Evolutionary conservation across 2,888 invertebrate species (phyloP).

Genomic region (Acanthosepion esculentum): DNA sequence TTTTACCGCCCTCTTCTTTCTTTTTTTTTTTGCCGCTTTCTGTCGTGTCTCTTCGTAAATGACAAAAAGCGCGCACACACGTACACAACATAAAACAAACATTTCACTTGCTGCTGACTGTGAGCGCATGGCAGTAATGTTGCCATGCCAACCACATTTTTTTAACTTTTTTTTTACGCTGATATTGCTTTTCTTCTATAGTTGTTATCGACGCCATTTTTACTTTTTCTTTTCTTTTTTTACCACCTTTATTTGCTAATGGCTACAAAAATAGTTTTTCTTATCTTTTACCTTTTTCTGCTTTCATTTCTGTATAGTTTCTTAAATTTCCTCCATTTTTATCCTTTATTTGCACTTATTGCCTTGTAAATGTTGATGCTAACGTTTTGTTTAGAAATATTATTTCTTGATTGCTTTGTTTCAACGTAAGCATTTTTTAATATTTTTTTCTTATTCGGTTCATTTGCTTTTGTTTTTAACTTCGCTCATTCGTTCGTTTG

Average conservation of each 20-base stretch:
- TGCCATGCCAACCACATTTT: not conserved
- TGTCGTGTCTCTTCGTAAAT: not conserved
- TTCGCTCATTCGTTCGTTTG: too few species aligned
- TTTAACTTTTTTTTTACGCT: not conserved
- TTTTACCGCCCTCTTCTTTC: too few species aligned
- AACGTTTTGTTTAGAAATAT: too few species aligned
- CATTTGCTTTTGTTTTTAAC: too few species aligned
- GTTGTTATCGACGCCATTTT: not conserved
- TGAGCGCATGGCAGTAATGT: not conserved
- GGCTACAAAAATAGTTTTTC: not conserved
- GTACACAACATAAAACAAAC: not conserved
- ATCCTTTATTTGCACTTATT: too few species aligned
- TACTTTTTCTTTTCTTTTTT: not conserved
- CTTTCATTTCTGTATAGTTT: not conserved
- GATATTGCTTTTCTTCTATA: not conserved
- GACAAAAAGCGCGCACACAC: not conserved
- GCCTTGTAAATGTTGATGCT: too few species aligned
- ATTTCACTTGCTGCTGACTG: not conserved
- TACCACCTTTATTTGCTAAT: not conserved
- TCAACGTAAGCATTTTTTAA: too few species aligned
- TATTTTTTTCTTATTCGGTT: too few species aligned
- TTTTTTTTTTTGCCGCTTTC: not conserved
- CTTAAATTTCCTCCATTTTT: not conserved
- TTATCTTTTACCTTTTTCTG: too few species aligned
- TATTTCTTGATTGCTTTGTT: too few species aligned